phyloP scores from a whole-genome alignment of 2,888 invertebrate genomes.

The Corythucha ciliata region DNA sequence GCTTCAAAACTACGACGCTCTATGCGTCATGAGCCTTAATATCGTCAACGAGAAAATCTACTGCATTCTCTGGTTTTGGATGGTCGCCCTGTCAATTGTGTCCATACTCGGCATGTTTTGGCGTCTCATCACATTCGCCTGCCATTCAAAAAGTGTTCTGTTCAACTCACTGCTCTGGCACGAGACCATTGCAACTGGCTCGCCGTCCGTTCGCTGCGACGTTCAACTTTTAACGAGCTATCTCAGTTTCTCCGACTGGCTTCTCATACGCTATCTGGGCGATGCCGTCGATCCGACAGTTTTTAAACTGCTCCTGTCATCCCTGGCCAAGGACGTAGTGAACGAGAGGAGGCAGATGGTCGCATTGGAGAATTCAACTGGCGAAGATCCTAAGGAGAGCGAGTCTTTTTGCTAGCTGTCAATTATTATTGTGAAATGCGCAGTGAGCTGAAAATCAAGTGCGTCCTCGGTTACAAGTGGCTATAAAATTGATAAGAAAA shows the following conservation, averaged over 20 bases:
- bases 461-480: too few species aligned
- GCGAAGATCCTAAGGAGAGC: slow-evolving; percentile 18
- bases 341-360: not conserved
- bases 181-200: slow-evolving; percentile 73
- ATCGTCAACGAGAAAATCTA: slow-evolving; percentile 88
- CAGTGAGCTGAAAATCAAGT: too few species aligned
- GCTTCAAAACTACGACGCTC: slow-evolving; percentile 74
- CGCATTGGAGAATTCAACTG: slow-evolving; percentile 3
- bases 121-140: slow-evolving; percentile 62
- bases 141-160: slow-evolving; percentile 43
- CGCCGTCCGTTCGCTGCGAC: slow-evolving; percentile 61
- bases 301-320: slow-evolving; percentile 23
- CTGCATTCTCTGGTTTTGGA: slow-evolving; percentile 81
- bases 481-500: too few species aligned
- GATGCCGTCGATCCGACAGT: slow-evolving; percentile 58
- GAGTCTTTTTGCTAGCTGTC: slow-evolving; percentile 10
- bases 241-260: slow-evolving; percentile 86
- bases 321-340: slow-evolving; percentile 9
- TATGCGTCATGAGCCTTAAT: slow-evolving; percentile 85
- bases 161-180: slow-evolving; percentile 58
- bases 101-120: slow-evolving; percentile 71
- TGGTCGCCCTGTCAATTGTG: slow-evolving; percentile 53
- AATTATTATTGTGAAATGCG: too few species aligned
- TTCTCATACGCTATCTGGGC: slow-evolving; percentile 79
- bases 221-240: slow-evolving; percentile 66